Base-by-base conservation (phyloP, 1,140 invertebrate genomes). In the Drosophila lini region DNA sequence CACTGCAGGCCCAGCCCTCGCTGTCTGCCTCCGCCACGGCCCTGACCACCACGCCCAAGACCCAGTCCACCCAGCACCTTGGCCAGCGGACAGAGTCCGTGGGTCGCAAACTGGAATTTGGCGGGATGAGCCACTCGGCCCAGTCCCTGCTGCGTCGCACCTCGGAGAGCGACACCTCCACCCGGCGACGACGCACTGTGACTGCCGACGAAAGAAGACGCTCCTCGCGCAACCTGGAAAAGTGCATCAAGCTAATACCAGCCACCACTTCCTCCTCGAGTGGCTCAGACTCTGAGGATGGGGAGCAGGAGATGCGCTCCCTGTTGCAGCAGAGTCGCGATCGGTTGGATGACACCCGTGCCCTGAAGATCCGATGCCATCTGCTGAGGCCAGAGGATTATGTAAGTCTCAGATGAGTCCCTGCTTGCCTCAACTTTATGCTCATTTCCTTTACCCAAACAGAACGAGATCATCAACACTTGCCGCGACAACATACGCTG, bases 381-480 rank as follows among this genome's bases (percentile, higher is more conserved):
- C 70, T 92, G 56, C 69, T 92, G 7, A 61, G 89, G 28, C 91
- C 91, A 9, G 91, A 92, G 65, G 92, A 92, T 75, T 92, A 92
- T 80, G 93, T 93, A 80, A 89, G 86, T 84, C 5, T 11, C 0
- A 1, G 16, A 34, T 5, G 28, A 25, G 31, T 5, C 7, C 25
- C 5, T 34, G 16, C 19, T 52, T 15, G 60, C 9, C 36, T 16
- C 40, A 38, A 65, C 50, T 44, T 41, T 59, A 61, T 42, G 36
- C 15, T 52, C n/a, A 19, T 3, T 36, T 25, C 0, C 0, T 22
- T 3, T n/a, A 6, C 40, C 9, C n/a, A 61, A 77, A 40, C 93
- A 97, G 96, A 94, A 94, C 69, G 96, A 97, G 92, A 94, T 97
- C 67, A 93, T 96, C 80, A 94, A 94, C 45, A 96, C 95, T 44